Base-by-base conservation (phyloP, 2,113 vertebrate genomes). In the Odocoileus virginianus region DNA sequence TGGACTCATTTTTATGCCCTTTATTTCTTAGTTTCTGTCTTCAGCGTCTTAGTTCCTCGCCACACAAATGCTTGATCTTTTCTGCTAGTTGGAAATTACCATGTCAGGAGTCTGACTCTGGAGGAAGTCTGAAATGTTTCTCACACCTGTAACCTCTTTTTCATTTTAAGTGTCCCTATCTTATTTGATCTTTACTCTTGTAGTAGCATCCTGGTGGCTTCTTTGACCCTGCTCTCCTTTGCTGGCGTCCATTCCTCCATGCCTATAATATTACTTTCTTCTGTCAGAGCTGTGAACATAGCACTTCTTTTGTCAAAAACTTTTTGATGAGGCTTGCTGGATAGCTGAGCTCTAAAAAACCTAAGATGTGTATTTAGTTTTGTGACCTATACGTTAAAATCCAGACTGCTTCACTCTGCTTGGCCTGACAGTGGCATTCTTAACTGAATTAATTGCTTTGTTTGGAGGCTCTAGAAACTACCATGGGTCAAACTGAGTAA, bases 381-480 rank as follows among this genome's bases (percentile, higher is more conserved):
- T 96, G 84, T 90, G 89, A 96, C 88, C 91, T 85, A 52, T 50
- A 36, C 74, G 5, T 82, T 93, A 71, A 87, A 91, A 92, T 86
- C 64, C 45, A 25, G 3, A 60, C 55, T 50, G 45, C 21, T 92
- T 55, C 92, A 36, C 78, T 74, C 19, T 50, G 9, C 47, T 55
- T 95, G 55, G 5, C 79, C 85, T 88, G 50, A 92, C 43, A 61
- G 17, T 92, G 54, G n/a, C 25, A 52, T 91, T 96, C 81, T 85
- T 92, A 67, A 40, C 55, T 57, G 83, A 91, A 89, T 93, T 92
- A 92, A 87, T 86, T 82, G 83, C 67, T 14, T 86, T 67, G 43
- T 93, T 83, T 93, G 40, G 33, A 94, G 54, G 40, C 27, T 79
- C 14, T 25, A 58, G 78, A 92, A 58, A 93, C 45, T 76, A 67